Base-by-base conservation (phyloP, 1,140 invertebrate genomes). In the Liolophura sinensis region DNA sequence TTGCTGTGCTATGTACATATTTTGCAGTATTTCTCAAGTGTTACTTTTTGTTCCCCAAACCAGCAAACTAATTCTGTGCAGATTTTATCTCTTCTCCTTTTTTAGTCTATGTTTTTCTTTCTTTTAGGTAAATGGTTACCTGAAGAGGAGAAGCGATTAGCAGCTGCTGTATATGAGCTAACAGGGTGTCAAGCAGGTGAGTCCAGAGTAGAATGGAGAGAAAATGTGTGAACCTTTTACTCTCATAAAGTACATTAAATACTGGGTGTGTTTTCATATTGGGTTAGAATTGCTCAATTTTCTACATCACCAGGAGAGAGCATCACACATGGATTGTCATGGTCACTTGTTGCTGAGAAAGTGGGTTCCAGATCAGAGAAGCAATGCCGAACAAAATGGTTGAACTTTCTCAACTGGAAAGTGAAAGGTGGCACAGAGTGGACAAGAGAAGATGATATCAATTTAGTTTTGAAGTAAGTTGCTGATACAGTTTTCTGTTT, bases 321-420 rank as follows among this genome's bases (percentile, higher is more conserved):
- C 71, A 70, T 73, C 60, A 84, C 84, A 1, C 73, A 75, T 66
- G 86, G 86, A 18, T 75, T 87, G 24, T 86, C 85, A 12, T 87
- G 86, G 86, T 79, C 85, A 11, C 73, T 70, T 22, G 85, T 87
- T 0, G 82, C 86, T 40, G 81, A 85, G 54, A 72, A 78, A 58
- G 86, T 87, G 14, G 77, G 75, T 9, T 86, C 85, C n/a, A 70
- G 86, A 22, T 86, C 86, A 47, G 86, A 87, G 67, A 87, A 87
- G 69, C 86, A 87, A 73, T 87, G 86, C 73, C 77, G 86, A 5
- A 87, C 85, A 46, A 87, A 87, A 69, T 87, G 86, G 86, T 77
- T 87, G n/a, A 87, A 87, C 73, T 87, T 84, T 67, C 78, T 86
- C 25, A 87, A 86, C 73, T 87, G 86, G 85, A 87, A 87, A 69